A percentile compares a stretch with the other conserved stretches of the same genome.
Evolutionary conservation across 2,797 vertebrate species (phyloP).

Genomic region (Melanotaenia parkinsoni): DNA sequence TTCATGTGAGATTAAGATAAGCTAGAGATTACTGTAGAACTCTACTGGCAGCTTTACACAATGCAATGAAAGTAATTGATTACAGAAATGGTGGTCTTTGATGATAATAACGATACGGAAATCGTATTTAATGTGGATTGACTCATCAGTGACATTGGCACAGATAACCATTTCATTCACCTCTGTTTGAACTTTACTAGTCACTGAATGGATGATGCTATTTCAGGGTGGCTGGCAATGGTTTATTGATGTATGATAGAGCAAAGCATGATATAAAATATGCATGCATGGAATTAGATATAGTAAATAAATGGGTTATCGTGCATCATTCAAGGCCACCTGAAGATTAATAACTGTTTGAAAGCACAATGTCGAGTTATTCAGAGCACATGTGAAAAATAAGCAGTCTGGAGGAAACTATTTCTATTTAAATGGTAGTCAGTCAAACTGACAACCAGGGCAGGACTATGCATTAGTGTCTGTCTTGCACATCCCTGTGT

Average conservation of each 20-base stretch:
- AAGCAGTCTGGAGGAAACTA: not conserved
- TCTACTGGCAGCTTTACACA: not conserved
- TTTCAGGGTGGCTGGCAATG: not conserved
- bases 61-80: constrained; percentile 9
- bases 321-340: constrained; percentile 1
- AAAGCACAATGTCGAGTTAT: constrained; percentile 9
- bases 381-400: not conserved
- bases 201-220: not conserved
- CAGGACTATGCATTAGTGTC: constrained; percentile 25
- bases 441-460: constrained; percentile 21
- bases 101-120: not conserved
- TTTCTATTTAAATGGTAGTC: constrained; percentile 25
- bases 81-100: constrained; percentile 4
- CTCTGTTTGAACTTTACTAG: constrained; percentile 11
- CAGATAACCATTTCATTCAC: not conserved
- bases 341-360: constrained; percentile 4
- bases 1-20: not conserved
- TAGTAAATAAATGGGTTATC: constrained; percentile 12
- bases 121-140: not conserved
- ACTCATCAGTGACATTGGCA: not conserved
- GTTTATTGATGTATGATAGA: not conserved
- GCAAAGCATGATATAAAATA: constrained; percentile 41
- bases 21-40: not conserved
- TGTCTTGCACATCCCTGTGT: constrained; percentile 2
- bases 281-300: constrained; percentile 16